A percentile compares a stretch with the other conserved stretches of the same genome.
Conservation (phyloP, 2,113 vertebrate species). For the Melanocharis versteri region DNA sequence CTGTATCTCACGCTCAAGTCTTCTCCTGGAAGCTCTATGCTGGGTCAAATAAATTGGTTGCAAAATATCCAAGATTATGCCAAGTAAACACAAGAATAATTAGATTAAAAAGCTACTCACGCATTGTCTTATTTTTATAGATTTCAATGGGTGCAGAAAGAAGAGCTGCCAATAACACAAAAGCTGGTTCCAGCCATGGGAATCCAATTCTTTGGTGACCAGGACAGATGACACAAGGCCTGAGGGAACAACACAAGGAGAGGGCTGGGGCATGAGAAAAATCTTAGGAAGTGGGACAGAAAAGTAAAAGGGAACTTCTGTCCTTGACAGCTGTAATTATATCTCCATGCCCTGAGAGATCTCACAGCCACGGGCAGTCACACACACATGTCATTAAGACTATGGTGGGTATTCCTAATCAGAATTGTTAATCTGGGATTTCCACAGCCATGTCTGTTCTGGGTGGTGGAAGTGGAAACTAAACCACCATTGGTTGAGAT, state of each 20-base stretch:
- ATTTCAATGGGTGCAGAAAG: background rate
- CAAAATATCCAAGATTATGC: conserved; percentile 8
- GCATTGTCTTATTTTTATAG: background rate
- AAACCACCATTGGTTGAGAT: background rate
- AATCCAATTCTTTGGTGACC: background rate
- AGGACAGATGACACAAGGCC: background rate
- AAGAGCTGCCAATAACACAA: background rate
- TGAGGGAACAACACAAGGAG: background rate
- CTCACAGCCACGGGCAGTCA: background rate
- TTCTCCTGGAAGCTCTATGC: background rate
- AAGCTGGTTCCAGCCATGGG: background rate
- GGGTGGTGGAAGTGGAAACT: background rate
- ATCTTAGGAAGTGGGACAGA: background rate
- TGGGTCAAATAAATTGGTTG: background rate
- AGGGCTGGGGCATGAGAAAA: background rate
- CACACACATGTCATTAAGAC: background rate
- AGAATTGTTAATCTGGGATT: background rate
- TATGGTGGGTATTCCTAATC: rapidly evolving
- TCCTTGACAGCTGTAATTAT: background rate
- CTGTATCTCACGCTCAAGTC: background rate
- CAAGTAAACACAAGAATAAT: conserved; percentile 11
- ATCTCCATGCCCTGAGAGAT: background rate
- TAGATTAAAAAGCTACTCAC: background rate
- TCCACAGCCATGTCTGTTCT: background rate
- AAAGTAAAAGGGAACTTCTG: background rate